Base-by-base conservation (phyloP, 2,888 invertebrate species). In the Diachrysia chrysitis region DNA sequence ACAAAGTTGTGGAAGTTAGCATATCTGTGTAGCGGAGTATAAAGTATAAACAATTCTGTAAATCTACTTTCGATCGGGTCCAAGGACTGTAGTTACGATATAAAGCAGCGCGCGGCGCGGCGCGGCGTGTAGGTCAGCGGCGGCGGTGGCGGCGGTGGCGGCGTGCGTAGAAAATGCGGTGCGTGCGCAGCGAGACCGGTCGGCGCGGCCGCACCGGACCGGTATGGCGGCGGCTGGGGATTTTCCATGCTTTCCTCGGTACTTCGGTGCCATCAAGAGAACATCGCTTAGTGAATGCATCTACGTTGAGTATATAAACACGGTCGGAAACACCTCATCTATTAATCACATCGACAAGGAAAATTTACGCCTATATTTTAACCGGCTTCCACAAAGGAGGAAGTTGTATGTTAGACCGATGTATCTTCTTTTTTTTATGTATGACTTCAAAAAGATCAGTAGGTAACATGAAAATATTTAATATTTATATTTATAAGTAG, bases 191-290 rank as follows among this genome's bases (percentile, higher is more conserved):
- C 65, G 82, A 89, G 92, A 90, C 91, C 90, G 91, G 92, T 91
- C 84, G 90, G 82, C 91, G 89, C 85, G 76, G 90, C 82, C 91
- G 89, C 85, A 74, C 25, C 48, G 61, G 83, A 90, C 92, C 91
- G 90, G 92, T 90, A 69, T 58, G 23, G 35, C 54, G 16, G 78
- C 58, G 32, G 42, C 60, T 79, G 92, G 91, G 90, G 89, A 92
- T 89, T 92, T 90, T 89, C 89, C 88, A 80, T 89, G 89, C 91
- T 92, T 93, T 92, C 88, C 91, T 86, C 83, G 70, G 73, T 46
- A 55, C 68, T 54, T 42, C 68, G 53, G 23, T 68, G 57, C 59
- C 72, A 69, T 64, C 63, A 60, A 58, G 66, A 64, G 74, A 63
- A 53, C 60, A 21, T 51, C 59, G 72, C 66, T 35, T 17, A 69